phyloP scores from a whole-genome alignment of 2,888 invertebrate genomes.

The Crematogaster levior region DNA sequence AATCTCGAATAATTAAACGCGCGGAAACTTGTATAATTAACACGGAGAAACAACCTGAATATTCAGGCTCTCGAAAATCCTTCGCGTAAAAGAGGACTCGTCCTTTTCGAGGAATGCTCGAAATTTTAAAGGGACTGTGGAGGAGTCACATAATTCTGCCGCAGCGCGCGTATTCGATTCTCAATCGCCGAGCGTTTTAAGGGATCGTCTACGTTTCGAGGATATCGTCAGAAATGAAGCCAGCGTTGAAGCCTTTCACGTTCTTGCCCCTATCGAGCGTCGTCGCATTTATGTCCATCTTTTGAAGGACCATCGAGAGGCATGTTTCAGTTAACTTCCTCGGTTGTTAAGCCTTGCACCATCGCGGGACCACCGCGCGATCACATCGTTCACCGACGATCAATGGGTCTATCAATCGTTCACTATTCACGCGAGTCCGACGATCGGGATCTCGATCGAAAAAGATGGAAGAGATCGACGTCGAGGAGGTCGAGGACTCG shows the following conservation, averaged over 20 bases:
- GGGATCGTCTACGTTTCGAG: not conserved
- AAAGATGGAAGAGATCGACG: not conserved
- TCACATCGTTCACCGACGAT: not conserved
- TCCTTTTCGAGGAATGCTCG: not conserved
- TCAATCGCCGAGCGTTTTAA: conserved; percentile 10
- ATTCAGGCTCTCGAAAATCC: not conserved
- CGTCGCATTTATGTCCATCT: not conserved
- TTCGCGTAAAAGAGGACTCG: not conserved
- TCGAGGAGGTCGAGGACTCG: not conserved
- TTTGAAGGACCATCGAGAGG: not conserved
- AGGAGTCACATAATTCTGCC: conserved; percentile 33
- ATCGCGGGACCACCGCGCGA: not conserved
- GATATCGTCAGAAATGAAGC: not conserved
- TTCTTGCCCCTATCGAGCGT: not conserved
- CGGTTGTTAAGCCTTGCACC: not conserved
- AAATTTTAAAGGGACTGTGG: not conserved
- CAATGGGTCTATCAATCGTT: not conserved
- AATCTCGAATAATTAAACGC: conserved; percentile 5
- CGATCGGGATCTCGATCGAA: conserved; percentile 9
- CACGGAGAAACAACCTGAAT: not conserved
- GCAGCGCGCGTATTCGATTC: not conserved
- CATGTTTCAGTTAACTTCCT: not conserved
- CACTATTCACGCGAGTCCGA: not conserved
- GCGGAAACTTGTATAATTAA: not conserved
- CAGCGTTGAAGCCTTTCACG: not conserved